These are phyloP conservation scores for Drosophila eugracilis DNA, from an alignment of 1,140 invertebrate species.

Conservation along the genomic window DNA sequence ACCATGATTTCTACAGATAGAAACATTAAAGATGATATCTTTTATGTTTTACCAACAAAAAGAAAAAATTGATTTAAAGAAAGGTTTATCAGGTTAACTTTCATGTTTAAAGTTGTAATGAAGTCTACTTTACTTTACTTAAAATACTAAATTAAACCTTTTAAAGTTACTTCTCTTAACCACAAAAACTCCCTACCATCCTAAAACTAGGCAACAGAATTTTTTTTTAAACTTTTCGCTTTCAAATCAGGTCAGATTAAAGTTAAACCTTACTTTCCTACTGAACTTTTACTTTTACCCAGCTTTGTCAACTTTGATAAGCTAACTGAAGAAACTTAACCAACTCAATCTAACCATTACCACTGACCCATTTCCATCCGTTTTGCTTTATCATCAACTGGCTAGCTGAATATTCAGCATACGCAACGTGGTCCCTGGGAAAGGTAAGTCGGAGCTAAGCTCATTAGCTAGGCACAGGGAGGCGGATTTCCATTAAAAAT, in stretches of 20 bases:
- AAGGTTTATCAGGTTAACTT: too few relatives aligned
- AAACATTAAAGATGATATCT: slow-evolving; percentile 3
- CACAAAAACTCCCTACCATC: not conserved
- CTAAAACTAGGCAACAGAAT: slow-evolving; percentile 10
- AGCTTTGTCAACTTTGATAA: slow-evolving; percentile 41
- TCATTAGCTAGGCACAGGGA: slow-evolving; percentile 57
- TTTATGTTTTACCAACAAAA: slow-evolving; percentile 14
- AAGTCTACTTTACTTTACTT: too few relatives aligned
- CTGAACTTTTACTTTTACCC: slow-evolving; percentile 24
- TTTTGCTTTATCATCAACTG: slow-evolving; percentile 21
- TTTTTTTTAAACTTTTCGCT: not conserved
- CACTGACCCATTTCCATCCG: slow-evolving; percentile 49
- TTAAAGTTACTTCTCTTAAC: too few relatives aligned
- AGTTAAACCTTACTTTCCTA: slow-evolving; percentile 10
- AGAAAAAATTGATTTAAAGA: too few relatives aligned
- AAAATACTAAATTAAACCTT: too few relatives aligned
- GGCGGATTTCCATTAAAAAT: slow-evolving; percentile 62
- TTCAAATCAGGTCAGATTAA: slow-evolving; percentile 25
- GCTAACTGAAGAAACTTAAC: slow-evolving; percentile 13
- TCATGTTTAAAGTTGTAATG: too few relatives aligned
- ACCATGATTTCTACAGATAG: slow-evolving; percentile 10
- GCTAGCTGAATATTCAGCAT: slow-evolving; percentile 57
- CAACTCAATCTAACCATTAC: slow-evolving; percentile 31
- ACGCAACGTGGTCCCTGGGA: slow-evolving; percentile 43
- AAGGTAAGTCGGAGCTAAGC: slow-evolving; percentile 62